Conservation (phyloP, 2,113 vertebrate genomes). For the Pollachius pollachius region DNA sequence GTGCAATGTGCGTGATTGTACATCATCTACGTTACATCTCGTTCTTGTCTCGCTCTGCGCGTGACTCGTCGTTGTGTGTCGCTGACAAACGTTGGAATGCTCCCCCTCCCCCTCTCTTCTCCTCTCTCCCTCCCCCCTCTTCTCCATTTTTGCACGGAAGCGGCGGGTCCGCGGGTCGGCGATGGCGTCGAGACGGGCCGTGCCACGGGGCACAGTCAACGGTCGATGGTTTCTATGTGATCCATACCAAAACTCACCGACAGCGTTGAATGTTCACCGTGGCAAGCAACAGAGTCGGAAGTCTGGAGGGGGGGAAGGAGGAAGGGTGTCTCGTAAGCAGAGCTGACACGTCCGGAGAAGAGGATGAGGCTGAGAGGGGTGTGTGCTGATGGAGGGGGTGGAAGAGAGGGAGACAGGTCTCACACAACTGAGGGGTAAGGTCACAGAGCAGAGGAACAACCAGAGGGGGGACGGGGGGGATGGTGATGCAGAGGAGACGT, state of each 20-base stretch:
- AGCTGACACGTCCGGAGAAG: background rate
- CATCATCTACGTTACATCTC: no score
- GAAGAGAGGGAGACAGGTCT: background rate
- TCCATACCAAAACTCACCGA: slow-evolving; percentile 95
- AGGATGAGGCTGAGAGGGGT: background rate
- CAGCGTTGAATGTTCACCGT: slow-evolving; percentile 96
- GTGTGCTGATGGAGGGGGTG: background rate
- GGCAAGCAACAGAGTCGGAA: slow-evolving; percentile 74
- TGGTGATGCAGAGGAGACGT: slow-evolving; percentile 41
- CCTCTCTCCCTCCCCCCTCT: slow-evolving; percentile 20
- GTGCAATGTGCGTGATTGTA: no score
- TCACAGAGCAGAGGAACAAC: background rate
- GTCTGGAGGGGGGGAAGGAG: slow-evolving; percentile 51
- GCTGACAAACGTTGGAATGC: background rate
- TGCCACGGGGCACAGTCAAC: slow-evolving; percentile 98
- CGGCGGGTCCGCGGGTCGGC: background rate
- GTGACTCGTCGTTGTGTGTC: no score
- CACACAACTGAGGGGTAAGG: background rate
- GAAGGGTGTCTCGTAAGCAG: background rate
- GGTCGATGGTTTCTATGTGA: slow-evolving; percentile 96
- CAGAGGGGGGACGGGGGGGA: slow-evolving; percentile 26
- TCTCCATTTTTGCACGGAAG: slow-evolving; percentile 8
- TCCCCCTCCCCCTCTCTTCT: background rate
- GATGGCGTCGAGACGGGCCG: slow-evolving; percentile 54
- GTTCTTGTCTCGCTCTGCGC: background rate